Evolutionary conservation across 2,113 vertebrate species (phyloP).

Genomic region (Crypturellus undulatus): DNA sequence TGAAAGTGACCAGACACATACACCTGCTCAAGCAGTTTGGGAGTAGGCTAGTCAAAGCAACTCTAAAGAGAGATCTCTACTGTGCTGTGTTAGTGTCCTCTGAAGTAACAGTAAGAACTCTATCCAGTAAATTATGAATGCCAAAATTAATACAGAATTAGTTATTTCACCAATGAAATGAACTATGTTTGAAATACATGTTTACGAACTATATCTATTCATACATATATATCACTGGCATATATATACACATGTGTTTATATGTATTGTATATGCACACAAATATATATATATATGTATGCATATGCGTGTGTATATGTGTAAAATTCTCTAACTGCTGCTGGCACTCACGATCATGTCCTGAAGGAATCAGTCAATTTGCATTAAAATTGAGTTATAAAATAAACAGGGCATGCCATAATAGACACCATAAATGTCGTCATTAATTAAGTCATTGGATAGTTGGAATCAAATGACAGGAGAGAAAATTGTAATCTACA

Average conservation of each 20-base stretch:
- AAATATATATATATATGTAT: no score
- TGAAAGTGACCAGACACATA: background rate
- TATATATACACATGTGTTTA: no score
- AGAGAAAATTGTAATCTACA: background rate
- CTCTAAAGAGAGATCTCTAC: background rate
- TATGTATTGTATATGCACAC: no score
- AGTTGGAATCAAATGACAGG: background rate
- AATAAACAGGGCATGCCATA: background rate
- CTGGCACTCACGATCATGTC: background rate
- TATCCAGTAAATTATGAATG: background rate
- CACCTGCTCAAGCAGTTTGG: background rate
- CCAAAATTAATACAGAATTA: background rate
- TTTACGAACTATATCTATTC: background rate
- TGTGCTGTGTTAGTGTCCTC: background rate
- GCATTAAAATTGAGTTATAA: background rate
- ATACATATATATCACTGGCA: rapidly evolving
- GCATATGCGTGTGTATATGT: background rate
- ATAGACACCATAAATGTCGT: background rate
- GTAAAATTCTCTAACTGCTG: background rate
- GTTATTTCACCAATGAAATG: background rate
- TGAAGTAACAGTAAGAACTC: background rate
- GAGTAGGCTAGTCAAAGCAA: background rate
- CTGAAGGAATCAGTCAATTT: background rate
- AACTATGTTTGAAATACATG: background rate
- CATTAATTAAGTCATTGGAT: slow-evolving; percentile 1